phyloP scores from a whole-genome alignment of 2,113 vertebrate species.

The human region DNA sequence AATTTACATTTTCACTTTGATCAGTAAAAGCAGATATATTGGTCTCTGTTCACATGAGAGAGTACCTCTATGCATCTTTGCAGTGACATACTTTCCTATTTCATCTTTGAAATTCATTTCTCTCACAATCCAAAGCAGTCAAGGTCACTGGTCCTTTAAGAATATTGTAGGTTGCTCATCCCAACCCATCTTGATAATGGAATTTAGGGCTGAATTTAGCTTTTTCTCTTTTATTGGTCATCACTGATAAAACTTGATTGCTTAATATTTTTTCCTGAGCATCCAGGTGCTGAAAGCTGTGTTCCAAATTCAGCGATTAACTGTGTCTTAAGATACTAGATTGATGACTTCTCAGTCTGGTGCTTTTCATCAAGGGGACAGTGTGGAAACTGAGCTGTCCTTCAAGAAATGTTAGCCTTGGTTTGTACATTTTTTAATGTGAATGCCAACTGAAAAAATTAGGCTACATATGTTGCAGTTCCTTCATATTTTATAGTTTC shows the following conservation, averaged over 20 bases:
- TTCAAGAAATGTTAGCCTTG: neutral
- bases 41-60: neutral
- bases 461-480: neutral
- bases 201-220: conserved; percentile 22
- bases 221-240: conserved; percentile 45
- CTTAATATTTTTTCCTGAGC: conserved; percentile 48
- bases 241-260: conserved; percentile 54
- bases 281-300: conserved; percentile 15
- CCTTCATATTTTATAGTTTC: conserved; percentile 4
- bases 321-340: conserved; percentile 45
- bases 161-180: neutral
- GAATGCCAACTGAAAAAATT: neutral
- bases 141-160: conserved; percentile 4
- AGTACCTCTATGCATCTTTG: neutral
- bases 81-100: neutral
- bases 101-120: conserved; percentile 40
- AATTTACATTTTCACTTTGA: conserved; percentile 34
- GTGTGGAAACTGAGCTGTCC: neutral
- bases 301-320: conserved; percentile 50
- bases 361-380: conserved; percentile 18
- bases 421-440: neutral
- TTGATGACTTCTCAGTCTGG: conserved; percentile 22
- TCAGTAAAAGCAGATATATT: neutral
- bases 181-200: conserved; percentile 37
- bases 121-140: conserved; percentile 25